Evolutionary conservation across 1,140 invertebrate species (phyloP), one percentile per base, ranked within the genome.

Genomic region (Aphaenogaster ashmeadi): DNA sequence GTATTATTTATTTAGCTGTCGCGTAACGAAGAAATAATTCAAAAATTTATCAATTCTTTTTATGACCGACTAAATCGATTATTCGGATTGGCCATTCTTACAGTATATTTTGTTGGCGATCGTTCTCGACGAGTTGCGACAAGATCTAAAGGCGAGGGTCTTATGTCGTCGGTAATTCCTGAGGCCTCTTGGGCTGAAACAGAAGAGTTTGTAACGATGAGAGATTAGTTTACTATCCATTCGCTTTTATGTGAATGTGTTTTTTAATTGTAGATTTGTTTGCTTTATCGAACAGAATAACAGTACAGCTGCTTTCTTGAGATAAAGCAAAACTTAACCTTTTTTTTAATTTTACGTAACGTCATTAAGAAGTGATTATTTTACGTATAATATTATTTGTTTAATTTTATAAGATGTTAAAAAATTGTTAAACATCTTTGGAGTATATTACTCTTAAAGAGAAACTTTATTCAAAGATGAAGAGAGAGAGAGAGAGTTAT

Each of bases 111-210:
- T 21, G 64, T 18, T 41, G 47, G 3, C 33, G 60, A 27, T 72
- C 41, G 66, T 47, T 75, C 21, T 41, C 6, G 69, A 50, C 11
- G 27, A 38, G 27, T 2, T 60, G 56, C 13, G 41, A 54, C n/a
- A 38, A 56, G 27, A 44, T 58, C 18, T 44, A 8, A 33, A 15
- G 13, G 8, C n/a, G 8, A 27, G 27, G 27, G 27, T 9, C 4
- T 80, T 75, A 84, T 50, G 52, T 50, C 13, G 47, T 18, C 5
- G 11, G 54, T 36, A 44, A n/a, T 62, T 60, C 44, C 18, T 13
- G 79, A 44, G 13, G n/a, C 18, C 18, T 50, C 4, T 75, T 21
- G 56, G 41, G 41, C 80, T 84, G 80, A 75, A 84, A 84, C 69
- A 84, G 27, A 83, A 69, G 3, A 13, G 50, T 74, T 84, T 58